Base-by-base conservation (phyloP, 2,113 vertebrate species). In the Elephantulus edwardii region DNA sequence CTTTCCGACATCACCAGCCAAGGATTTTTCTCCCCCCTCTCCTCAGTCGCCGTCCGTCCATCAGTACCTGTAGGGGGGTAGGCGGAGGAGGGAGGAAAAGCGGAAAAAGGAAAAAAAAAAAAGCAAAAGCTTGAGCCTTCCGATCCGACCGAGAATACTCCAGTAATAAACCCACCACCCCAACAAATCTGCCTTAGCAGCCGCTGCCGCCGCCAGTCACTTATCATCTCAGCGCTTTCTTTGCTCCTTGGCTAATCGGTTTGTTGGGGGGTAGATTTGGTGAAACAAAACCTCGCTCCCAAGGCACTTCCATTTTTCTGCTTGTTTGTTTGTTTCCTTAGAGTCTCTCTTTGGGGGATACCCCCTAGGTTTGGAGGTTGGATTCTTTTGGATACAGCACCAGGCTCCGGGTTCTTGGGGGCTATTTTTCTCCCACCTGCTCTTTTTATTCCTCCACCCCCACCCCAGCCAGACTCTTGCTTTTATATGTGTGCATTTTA, bases 1-100 rank as follows among this genome's bases (percentile, higher is more conserved):
- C 98, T 98, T 95, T 96, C 97, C 97, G 98, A 96, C 98, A 97
- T 97, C 98, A 97, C 97, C 98, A 97, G 97, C 97, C 97, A 85
- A 97, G 98, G 97, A 98, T 89, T 64, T 72, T 48, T 44, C n/a
- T 3, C 40, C 35, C 88, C 83, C 90, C 30, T 91, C 81, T 72
- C 52, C 93, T 80, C 94, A 86, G 97, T 89, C 95, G 97, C 97
- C 91, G 95, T 87, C 97, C 74, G 94, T 96, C 96, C 94, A 44
- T 93, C 89, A 91, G 96, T 92, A 96, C 97, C 96, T 93, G 96
- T 84, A 56, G 81, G 93, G 85, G 90, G 92, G 88, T n/a, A 68
- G 80, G 70, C 46, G 76, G 70, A 60, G 89, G 94, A 72, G 92
- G 91, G 91, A 75, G 95, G 95, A 96, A n/a, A 94, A 96, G 95